Evolutionary conservation across 2,888 invertebrate species (phyloP).

Genomic region (Pseudococcus jackbeardsleyi): DNA sequence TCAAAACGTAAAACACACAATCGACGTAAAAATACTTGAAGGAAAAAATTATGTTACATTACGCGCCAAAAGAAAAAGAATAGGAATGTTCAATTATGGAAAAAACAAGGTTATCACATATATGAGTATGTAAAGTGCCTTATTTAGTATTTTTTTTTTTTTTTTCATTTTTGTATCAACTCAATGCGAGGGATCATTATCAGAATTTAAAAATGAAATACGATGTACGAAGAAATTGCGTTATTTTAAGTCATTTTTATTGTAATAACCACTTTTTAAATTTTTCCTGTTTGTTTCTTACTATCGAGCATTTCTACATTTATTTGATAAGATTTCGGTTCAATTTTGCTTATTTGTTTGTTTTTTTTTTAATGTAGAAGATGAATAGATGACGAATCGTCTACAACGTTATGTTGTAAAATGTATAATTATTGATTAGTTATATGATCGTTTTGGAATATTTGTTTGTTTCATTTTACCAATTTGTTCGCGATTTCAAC

Average conservation of each 20-base stretch:
- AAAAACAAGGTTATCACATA: slow-evolving; percentile 51
- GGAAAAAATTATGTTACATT: not conserved
- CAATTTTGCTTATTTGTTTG: not conserved
- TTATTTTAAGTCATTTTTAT: slow-evolving; percentile 58
- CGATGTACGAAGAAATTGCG: slow-evolving; percentile 37
- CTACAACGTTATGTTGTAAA: slow-evolving; percentile 24
- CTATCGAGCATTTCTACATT: slow-evolving; percentile 24
- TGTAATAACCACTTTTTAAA: slow-evolving; percentile 46
- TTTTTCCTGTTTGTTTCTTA: slow-evolving; percentile 44
- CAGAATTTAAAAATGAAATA: slow-evolving; percentile 24
- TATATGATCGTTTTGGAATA: not conserved
- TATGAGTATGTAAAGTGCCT: slow-evolving; percentile 59
- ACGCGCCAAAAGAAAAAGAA: not conserved
- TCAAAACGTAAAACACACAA: not conserved
- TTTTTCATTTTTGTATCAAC: slow-evolving; percentile 36
- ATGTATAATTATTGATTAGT: slow-evolving; percentile 53
- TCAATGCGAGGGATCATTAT: slow-evolving; percentile 59
- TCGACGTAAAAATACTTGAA: not conserved
- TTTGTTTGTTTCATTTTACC: slow-evolving; percentile 52
- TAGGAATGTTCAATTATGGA: not conserved
- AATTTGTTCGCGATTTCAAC: slow-evolving; percentile 14
- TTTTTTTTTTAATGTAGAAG: not conserved
- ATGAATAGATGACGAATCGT: not conserved
- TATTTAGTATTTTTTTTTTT: slow-evolving; percentile 47
- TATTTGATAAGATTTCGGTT: slow-evolving; percentile 33